Base-by-base conservation (phyloP, 92 coral and sea anemone genomes). In the Actinostola sp. region DNA sequence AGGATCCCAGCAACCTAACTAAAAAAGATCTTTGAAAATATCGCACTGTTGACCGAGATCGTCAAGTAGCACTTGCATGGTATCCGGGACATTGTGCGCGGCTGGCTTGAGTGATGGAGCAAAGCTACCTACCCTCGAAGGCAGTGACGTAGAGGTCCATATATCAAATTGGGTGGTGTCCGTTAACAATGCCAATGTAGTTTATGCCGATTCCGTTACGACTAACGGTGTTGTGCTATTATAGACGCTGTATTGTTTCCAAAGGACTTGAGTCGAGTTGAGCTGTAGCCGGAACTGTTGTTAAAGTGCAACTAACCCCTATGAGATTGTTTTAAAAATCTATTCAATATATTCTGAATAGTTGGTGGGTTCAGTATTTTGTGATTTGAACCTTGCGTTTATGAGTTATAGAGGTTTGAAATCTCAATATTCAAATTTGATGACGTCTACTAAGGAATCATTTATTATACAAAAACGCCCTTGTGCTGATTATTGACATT, bases 21-120 rank as follows among this genome's bases (percentile, higher is more conserved):
- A 10, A 57, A 77, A 21, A 59, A 77, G 65, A 67, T 77, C 48
- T 62, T 73, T 9, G 27, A 42, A 16, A 58, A 77, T 31, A 67
- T 30, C 25, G 28, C 66, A 1, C 48, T 57, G 33, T 38, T 69
- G 67, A 77, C 75, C 67, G 55, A 68, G 42, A 53, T 66, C 51
- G 77, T 77, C 34, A 67, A 77, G 39, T 77, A 77, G 8, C 83
- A 77, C 75, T n/a, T n/a, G n/a, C n/a, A 77, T 77, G 67, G 72
- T 79, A 21, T 9, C 77, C 29, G 79, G 84, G 36, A 79, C 77
- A 42, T 43, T 32, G 58, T 69, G 77, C 36, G 45, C 79, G 17
- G 84, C 77, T 26, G 78, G 71, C 26, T 71, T 79, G 51, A 34
- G 53, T 0, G 41, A 61, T 42, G 32, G 25, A 7, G 52, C 12